Conservation (phyloP, 1,140 invertebrate genomes). For the Tetragonula clypearis region DNA sequence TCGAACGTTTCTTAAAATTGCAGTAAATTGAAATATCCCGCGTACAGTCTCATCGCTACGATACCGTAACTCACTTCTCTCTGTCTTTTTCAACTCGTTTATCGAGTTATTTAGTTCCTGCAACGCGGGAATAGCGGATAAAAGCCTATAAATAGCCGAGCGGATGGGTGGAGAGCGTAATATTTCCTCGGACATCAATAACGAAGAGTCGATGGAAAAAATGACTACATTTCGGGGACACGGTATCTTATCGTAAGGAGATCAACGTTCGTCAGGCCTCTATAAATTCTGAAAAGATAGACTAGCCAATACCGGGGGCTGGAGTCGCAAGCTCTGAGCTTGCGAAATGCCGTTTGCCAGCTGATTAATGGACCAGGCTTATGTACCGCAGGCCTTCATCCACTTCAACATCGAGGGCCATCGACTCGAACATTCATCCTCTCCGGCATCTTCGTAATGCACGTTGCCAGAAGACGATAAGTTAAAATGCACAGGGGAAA, state of each 20-base stretch:
- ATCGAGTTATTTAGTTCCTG: neutral
- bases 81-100: neutral
- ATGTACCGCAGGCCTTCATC: slow-evolving; percentile 67
- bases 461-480: slow-evolving; percentile 53
- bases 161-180: neutral
- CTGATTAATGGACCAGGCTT: slow-evolving; percentile 68
- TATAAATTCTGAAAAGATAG: slow-evolving; percentile 62
- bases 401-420: slow-evolving; percentile 66
- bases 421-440: slow-evolving; percentile 63
- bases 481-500: slow-evolving; percentile 44
- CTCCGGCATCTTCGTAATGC: slow-evolving; percentile 63
- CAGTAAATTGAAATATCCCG: neutral
- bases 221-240: slow-evolving; percentile 25
- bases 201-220: slow-evolving; percentile 25
- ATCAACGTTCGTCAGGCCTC: slow-evolving; percentile 50
- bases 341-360: slow-evolving; percentile 67
- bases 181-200: slow-evolving; percentile 42
- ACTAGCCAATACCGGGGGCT: slow-evolving; percentile 52
- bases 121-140: neutral
- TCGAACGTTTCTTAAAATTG: neutral
- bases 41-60: too few relatives aligned
- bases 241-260: slow-evolving; percentile 51
- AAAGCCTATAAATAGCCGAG: neutral
- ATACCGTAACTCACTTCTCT: neutral
- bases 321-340: slow-evolving; percentile 51